A percentile compares a stretch with the other conserved stretches of the same genome.
These are phyloP conservation scores for Micromys minutus DNA, from an alignment of 2,113 vertebrate species.

Conservation along the genomic window DNA sequence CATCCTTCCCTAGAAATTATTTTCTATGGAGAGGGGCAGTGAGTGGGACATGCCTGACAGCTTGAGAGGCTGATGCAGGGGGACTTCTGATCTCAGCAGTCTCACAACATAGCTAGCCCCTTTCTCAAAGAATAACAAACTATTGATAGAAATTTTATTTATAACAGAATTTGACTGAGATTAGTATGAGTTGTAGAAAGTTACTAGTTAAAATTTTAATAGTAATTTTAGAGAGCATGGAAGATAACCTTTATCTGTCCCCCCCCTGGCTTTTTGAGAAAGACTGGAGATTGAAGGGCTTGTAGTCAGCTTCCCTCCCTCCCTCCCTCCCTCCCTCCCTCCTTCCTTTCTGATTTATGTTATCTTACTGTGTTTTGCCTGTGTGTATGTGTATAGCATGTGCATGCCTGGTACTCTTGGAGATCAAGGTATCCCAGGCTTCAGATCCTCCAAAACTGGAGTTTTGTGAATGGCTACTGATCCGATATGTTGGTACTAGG, in stretches of 20 bases:
- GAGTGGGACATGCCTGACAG: not conserved
- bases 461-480: not conserved
- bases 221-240: not conserved
- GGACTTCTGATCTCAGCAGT: not conserved
- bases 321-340: too few species aligned
- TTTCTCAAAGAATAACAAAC: not conserved
- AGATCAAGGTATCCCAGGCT: not conserved
- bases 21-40: not conserved
- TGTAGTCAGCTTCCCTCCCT: not conserved
- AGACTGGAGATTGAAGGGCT: not conserved
- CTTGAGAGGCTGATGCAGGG: not conserved
- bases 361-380: not conserved
- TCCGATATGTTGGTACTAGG: not conserved
- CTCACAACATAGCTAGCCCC: not conserved
- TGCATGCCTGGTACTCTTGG: not conserved
- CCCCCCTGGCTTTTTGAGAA: not conserved
- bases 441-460: not conserved
- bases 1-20: not conserved
- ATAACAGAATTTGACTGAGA: conserved; percentile 2
- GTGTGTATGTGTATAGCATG: not conserved
- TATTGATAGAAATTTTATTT: not conserved
- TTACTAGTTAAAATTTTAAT: not conserved
- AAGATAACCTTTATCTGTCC: conserved; percentile 1
- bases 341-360: too few species aligned
- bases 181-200: not conserved